These are phyloP conservation scores for Argyra leucocephala DNA, from an alignment of 2,888 invertebrate species.

Conservation along the genomic window DNA sequence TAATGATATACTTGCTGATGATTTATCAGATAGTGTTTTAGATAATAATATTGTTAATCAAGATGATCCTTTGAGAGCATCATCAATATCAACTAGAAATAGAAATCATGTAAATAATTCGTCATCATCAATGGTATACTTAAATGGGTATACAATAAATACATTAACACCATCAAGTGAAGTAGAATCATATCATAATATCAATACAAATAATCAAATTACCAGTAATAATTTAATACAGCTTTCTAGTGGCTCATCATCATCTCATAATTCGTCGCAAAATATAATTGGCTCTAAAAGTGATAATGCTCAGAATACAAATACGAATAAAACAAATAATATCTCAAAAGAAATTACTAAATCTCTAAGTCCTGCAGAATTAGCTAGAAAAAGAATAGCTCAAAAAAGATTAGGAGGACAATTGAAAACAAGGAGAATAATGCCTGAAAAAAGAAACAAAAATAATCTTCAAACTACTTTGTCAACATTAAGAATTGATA, in stretches of 20 bases:
- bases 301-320: background rate
- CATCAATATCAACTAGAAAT: background rate
- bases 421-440: background rate
- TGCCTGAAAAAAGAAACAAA: background rate
- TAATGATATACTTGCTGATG: constrained; percentile 7
- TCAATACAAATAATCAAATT: background rate
- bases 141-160: constrained; percentile 11
- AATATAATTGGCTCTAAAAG: background rate
- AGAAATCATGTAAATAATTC: background rate
- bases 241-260: background rate
- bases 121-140: constrained; percentile 16
- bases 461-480: background rate
- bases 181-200: constrained; percentile 17
- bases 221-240: background rate
- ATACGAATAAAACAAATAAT: background rate
- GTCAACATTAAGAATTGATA: background rate
- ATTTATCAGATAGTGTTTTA: background rate
- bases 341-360: background rate
- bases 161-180: constrained; percentile 19
- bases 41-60: background rate
- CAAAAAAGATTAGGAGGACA: background rate
- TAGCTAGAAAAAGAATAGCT: background rate
- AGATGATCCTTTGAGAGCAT: background rate
- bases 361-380: background rate
- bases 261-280: background rate